Base-by-base conservation (phyloP, 2,113 vertebrate genomes). In the Hylia prasina region DNA sequence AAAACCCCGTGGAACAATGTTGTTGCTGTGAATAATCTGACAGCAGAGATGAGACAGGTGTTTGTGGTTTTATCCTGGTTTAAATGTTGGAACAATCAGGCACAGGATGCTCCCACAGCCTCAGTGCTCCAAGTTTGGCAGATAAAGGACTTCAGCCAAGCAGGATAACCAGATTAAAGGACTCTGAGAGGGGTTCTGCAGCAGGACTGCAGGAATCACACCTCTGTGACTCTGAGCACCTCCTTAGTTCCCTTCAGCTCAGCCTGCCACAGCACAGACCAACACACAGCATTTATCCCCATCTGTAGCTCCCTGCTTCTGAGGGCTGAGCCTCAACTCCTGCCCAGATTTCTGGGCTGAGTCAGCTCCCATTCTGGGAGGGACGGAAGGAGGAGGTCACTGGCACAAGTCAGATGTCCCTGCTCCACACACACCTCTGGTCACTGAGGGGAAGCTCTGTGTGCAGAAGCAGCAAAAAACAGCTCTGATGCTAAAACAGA, bases 111-210 rank as follows among this genome's bases (percentile, higher is more conserved):
- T 79, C 45, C 50, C 33, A 35, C 11, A 20, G 39, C 47, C 73
- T 31, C 70, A 48, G 25, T 1, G 3, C 89, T 69, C 28, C 54
- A 57, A 37, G 63, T 61, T 20, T 56, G 77, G 57, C 1, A 0
- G 37, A 20, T 54, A 47, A 78, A 82, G 48, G 53, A 76, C 81
- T 91, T 69, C 48, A 76, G 9, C 25, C 54, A 64, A 90, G 82
- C 75, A 89, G 75, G 82, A 87, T 54, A 87, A 77, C 30, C 73
- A 79, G 61, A 82, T 40, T 21, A 53, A 65, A 93, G 31, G 51
- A 35, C 40, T 63, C 50, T 48, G 40, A 64, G 83, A 56, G 30
- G 50, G 47, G 11, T 30, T 66, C 6, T 40, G 68, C 22, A 77
- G 51, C 51, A 90, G 68, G 45, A 57, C 66, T 84, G 83, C n/a